Evolutionary conservation across 2,113 vertebrate species (phyloP), one percentile per base, ranked within the genome.

Genomic region (Phaethornis superciliosus): DNA sequence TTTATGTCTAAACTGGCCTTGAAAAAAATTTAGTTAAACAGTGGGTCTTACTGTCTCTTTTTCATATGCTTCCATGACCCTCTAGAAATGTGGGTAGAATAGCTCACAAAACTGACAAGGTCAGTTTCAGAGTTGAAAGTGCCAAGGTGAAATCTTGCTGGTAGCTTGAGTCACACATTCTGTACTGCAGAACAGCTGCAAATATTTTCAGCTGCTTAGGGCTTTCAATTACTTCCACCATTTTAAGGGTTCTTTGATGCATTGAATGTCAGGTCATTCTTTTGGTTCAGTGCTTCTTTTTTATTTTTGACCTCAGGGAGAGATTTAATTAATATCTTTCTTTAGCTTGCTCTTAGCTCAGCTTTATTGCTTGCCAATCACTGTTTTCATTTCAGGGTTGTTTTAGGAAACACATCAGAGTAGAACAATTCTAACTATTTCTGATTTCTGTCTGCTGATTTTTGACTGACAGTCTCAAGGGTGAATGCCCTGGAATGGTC

Each of bases 271-370:
- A 92, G 24, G 9, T 68, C 59, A 15, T 88, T 90, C 28, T 74
- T 95, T 37, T 76, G 90, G 63, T 95, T 95, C 83, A 37, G 10
- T 93, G 82, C 60, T 82, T 49, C 71, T 83, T 96, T 80, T 85
- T 87, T 84, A 51, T 88, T 91, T 90, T 78, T 92, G 55, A 96
- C 63, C 86, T 89, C 52, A 0, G 3, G 40, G 71, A 72, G 82
- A 62, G 60, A 52, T 78, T 90, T 92, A 95, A 95, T 96, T 92
- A 95, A 70, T 77, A 47, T 30, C 58, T 55, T 95, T 51, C n/a
- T 89, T 93, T 63, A 72, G 67, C 52, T 70, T 94, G 55, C 74
- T 74, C 52, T 46, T 88, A 67, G 46, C 77, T 87, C 55, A 40
- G 71, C 49, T 76, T 77, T 63, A 33, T 78, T 68, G 54, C 60